These are phyloP conservation scores for Drosophila tsacasi DNA, from an alignment of 1,140 invertebrate species.

Conservation along the genomic window DNA sequence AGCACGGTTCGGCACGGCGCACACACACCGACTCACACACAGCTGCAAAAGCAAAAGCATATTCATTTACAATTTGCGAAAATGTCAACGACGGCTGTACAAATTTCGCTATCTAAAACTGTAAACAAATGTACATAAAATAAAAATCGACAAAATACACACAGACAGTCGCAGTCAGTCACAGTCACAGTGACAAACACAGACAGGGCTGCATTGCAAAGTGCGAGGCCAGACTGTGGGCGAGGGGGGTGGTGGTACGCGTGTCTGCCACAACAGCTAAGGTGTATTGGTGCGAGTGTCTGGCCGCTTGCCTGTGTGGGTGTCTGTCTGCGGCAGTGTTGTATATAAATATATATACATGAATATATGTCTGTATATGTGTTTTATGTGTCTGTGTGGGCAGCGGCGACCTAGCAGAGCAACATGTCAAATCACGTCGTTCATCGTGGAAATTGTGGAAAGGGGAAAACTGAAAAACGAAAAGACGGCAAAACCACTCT, in stretches of 20 bases:
- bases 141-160: conserved; percentile 78
- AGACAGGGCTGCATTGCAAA: conserved; percentile 66
- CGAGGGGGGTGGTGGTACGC: conserved; percentile 39
- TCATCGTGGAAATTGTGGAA: conserved; percentile 38
- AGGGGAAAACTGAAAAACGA: conserved; percentile 14
- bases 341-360: conserved; percentile 4
- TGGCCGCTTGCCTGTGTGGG: conserved; percentile 22
- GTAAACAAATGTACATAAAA: conserved; percentile 84
- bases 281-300: conserved; percentile 34
- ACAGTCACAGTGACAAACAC: conserved; percentile 19
- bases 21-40: conserved; percentile 24
- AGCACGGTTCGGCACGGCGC: not conserved
- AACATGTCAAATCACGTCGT: conserved; percentile 57
- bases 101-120: conserved; percentile 83
- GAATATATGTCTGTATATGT: not conserved
- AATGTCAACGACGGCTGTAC: conserved; percentile 79
- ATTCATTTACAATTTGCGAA: conserved; percentile 83
- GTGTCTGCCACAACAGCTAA: conserved; percentile 53
- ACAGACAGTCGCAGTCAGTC: conserved; percentile 6
- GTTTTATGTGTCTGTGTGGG: conserved; percentile 27
- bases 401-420: conserved; percentile 56
- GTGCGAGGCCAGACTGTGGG: conserved; percentile 61
- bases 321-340: conserved; percentile 22
- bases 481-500: conserved; percentile 26
- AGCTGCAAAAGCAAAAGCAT: conserved; percentile 61